Conservation (phyloP, 1,140 invertebrate species). For the Drosophila sp. region DNA sequence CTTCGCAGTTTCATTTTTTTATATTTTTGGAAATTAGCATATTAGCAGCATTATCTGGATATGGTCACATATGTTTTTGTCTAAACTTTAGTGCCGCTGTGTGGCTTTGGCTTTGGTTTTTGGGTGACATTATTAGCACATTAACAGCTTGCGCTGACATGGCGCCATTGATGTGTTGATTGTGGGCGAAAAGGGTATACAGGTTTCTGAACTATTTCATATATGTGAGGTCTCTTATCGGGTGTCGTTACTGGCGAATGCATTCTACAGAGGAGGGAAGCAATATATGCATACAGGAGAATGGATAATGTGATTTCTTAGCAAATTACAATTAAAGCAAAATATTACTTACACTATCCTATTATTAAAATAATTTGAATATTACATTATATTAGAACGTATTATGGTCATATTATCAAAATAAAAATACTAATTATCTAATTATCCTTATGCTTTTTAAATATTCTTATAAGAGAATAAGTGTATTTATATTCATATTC, state of each 20-base stretch:
- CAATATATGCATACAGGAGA: too few species aligned
- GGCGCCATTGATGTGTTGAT: slow-evolving; percentile 19
- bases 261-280: too few species aligned
- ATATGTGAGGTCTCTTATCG: too few species aligned
- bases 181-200: not conserved
- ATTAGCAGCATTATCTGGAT: slow-evolving; percentile 59
- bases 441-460: slow-evolving; percentile 5
- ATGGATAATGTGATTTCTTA: too few species aligned
- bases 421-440: too few species aligned
- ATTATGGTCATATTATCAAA: too few species aligned
- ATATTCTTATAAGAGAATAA: not conserved
- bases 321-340: too few species aligned
- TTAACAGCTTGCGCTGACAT: slow-evolving; percentile 47
- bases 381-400: too few species aligned
- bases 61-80: slow-evolving; percentile 54
- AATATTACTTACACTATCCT: too few species aligned
- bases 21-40: slow-evolving; percentile 47
- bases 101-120: slow-evolving; percentile 38
- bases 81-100: slow-evolving; percentile 41
- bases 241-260: too few species aligned
- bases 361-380: too few species aligned
- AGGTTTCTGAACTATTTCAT: not conserved
- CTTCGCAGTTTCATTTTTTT: slow-evolving; percentile 14
- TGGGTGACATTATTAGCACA: slow-evolving; percentile 55
- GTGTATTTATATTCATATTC: slow-evolving; percentile 12